A percentile compares a stretch with the other conserved stretches of the same genome.
Evolutionary conservation across 2,113 vertebrate species (phyloP).

Genomic region (Cichladusa arquata): DNA sequence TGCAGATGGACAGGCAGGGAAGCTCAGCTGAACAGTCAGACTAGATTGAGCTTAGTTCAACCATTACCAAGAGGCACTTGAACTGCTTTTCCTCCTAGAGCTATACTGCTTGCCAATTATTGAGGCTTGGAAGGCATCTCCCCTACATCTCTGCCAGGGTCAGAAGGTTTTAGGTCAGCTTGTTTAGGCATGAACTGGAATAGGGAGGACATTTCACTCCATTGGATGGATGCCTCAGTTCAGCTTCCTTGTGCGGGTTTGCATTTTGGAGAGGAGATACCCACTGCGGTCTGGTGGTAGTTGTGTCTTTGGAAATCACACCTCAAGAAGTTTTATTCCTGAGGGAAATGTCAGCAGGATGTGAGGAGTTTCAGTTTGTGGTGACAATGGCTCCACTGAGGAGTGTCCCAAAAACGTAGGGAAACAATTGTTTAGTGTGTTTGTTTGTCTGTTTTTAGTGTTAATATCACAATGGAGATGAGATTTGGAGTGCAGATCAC

Average conservation of each 20-base stretch:
- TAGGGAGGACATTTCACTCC: not conserved
- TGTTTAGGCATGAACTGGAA: slow-evolving; percentile 12
- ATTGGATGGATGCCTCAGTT: not conserved
- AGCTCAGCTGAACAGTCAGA: not conserved
- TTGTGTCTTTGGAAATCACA: not conserved
- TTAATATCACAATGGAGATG: not conserved
- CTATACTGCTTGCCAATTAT: not conserved
- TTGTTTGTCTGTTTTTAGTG: not conserved
- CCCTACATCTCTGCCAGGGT: not conserved
- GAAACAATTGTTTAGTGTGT: not conserved
- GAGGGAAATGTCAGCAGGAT: not conserved
- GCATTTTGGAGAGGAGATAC: not conserved
- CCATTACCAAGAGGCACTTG: not conserved
- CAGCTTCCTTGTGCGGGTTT: not conserved
- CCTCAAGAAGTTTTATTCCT: not conserved
- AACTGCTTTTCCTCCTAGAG: not conserved
- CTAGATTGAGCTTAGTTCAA: not conserved
- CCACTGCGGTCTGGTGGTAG: not conserved
- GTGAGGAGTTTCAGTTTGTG: not conserved
- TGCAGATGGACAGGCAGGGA: not conserved
- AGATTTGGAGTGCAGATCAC: not conserved
- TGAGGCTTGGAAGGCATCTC: not conserved
- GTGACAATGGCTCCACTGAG: not conserved
- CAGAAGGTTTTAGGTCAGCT: slow-evolving; percentile 1
- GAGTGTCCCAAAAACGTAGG: not conserved